phyloP scores from a whole-genome alignment of 2,113 vertebrate species.

The Trichechus manatus region DNA sequence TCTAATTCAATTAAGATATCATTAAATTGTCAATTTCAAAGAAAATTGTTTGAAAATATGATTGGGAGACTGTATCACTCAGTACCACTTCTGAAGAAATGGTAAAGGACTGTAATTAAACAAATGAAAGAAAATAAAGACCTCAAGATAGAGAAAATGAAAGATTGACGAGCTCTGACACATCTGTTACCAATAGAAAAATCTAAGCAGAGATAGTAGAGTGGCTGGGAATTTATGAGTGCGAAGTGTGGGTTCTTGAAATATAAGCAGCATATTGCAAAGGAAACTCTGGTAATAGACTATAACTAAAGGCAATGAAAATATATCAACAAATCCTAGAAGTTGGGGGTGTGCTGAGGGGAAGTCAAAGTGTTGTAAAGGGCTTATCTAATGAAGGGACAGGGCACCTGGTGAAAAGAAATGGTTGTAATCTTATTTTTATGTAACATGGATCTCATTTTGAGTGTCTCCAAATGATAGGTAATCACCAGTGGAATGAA shows the following conservation, averaged over 20 bases:
- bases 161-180: too few relatives aligned
- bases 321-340: not conserved
- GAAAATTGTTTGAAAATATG: too few relatives aligned
- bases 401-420: not conserved
- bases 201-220: not conserved
- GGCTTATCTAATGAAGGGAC: not conserved
- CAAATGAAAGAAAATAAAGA: too few relatives aligned
- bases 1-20: too few relatives aligned
- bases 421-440: not conserved
- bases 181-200: not conserved
- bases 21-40: too few relatives aligned
- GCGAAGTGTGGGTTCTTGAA: not conserved
- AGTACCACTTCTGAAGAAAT: too few relatives aligned
- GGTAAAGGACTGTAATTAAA: too few relatives aligned
- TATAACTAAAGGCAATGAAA: not conserved
- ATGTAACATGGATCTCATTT: not conserved
- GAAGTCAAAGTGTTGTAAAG: not conserved
- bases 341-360: not conserved
- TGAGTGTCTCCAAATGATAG: not conserved
- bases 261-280: not conserved
- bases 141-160: too few relatives aligned
- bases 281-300: not conserved
- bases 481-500: not conserved
- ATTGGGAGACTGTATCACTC: too few relatives aligned
- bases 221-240: not conserved